Percentiles rank a stretch among this genome's conserved stretches.
Evolutionary conservation across 2,113 vertebrate genomes (phyloP).

Genomic region (Corythornis vintsioides): DNA sequence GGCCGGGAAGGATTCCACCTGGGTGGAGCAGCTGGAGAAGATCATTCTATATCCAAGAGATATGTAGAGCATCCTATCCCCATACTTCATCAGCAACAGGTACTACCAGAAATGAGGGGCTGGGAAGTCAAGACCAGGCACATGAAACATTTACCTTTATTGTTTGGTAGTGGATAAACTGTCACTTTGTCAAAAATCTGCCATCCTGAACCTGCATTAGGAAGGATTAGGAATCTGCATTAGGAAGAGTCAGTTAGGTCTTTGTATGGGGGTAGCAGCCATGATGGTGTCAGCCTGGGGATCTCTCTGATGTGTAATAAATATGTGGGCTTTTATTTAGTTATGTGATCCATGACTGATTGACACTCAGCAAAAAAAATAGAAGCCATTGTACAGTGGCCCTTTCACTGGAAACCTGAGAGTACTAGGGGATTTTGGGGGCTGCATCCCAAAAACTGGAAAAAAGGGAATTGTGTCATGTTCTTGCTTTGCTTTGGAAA

Average conservation of each 20-base stretch:
- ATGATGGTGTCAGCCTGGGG: not conserved
- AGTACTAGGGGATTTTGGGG: not conserved
- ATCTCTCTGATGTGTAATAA: not conserved
- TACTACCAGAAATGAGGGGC: not conserved
- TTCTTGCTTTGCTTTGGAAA: not conserved
- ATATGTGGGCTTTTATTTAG: not conserved
- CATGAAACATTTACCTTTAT: not conserved
- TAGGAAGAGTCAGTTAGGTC: not conserved
- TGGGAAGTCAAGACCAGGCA: not conserved
- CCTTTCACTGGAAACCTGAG: not conserved
- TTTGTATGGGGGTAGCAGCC: not conserved
- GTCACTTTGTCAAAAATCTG: not conserved
- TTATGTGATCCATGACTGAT: not conserved
- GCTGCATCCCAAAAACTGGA: not conserved
- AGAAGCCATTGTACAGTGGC: not conserved
- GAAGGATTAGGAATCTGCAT: not conserved
- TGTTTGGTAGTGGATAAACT: not conserved
- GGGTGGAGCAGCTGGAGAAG: conserved; percentile 54
- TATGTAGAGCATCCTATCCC: conserved; percentile 59
- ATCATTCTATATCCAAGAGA: conserved; percentile 57
- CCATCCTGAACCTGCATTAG: not conserved
- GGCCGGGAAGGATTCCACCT: conserved; percentile 48
- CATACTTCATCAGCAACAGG: conserved; percentile 63
- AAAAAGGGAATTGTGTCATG: not conserved
- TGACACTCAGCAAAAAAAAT: not conserved